A percentile compares a stretch with the other conserved stretches of the same genome.
Evolutionary conservation across 2,888 invertebrate species (phyloP).

Genomic region (Formica aserva): DNA sequence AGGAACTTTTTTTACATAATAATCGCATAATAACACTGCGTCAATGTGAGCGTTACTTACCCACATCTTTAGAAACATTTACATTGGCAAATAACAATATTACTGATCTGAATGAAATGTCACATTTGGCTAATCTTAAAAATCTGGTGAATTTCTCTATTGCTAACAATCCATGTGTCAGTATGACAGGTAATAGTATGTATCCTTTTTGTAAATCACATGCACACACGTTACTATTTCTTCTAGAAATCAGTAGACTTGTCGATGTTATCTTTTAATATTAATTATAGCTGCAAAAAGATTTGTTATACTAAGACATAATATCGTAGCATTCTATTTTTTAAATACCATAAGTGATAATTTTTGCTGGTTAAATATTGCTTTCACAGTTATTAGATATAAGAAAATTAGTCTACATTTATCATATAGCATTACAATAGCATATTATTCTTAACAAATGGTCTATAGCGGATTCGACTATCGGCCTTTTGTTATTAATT

Average conservation of each 20-base stretch:
- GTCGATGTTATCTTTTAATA: conserved; percentile 44
- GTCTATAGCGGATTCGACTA: conserved; percentile 93
- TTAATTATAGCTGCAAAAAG: conserved; percentile 48
- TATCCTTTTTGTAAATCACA: conserved; percentile 88
- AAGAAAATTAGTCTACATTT: conserved; percentile 42
- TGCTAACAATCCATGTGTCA: conserved; percentile 95
- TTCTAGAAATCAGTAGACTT: conserved; percentile 53
- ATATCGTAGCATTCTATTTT: conserved; percentile 7
- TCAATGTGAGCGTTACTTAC: conserved; percentile 94
- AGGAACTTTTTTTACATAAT: conserved; percentile 94
- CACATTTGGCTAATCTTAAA: conserved; percentile 91
- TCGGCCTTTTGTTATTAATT: conserved; percentile 96
- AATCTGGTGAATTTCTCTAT: conserved; percentile 94
- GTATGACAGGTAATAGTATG: conserved; percentile 92
- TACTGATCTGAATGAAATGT: conserved; percentile 94
- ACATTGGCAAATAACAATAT: conserved; percentile 94
- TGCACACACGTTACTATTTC: conserved; percentile 13
- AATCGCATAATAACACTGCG: conserved; percentile 94
- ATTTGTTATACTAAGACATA: conserved; percentile 11
- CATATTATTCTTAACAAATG: conserved; percentile 84
- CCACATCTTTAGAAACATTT: conserved; percentile 90
- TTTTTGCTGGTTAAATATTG: conserved; percentile 40
- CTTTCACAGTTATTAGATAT: conserved; percentile 61
- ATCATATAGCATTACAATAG: conserved; percentile 68
- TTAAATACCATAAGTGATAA: background rate